Evolutionary conservation across 2,797 vertebrate species (phyloP), one percentile per base, ranked within the genome.

Genomic region (Cynopterus sphinx): DNA sequence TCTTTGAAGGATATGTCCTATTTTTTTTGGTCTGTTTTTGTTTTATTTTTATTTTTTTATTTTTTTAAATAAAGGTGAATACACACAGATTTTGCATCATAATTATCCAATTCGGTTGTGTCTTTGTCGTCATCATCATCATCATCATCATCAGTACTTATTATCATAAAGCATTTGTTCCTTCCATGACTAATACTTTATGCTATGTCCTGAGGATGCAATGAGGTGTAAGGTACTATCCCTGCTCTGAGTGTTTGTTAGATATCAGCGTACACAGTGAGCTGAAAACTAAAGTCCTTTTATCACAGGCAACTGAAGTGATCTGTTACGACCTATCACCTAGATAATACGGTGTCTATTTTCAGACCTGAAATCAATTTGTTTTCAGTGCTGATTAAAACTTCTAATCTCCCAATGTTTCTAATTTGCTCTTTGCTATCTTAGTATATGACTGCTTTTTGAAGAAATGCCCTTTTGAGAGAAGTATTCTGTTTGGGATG

Each of bases 311-410:
- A 70, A 43, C 12, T 68, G 61, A 70, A 46, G 33, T 57, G 15
- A 39, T 92, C 51, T 65, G 53, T n/a, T 93, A 61, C 51, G 8
- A 78, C 26, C 21, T 68, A 53, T 65, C 39, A 84, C 19, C 39
- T 36, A 92, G 39, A 57, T 63, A 86, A 79, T 43, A 70, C n/a
- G 8, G 71, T 77, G 22, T 79, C 59, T 59, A 10, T 91, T 90
- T 88, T 84, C 87, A 89, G 55, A 85, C 22, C 19, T 84, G 22
- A 82, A 86, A 75, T 83, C 53, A 91, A 28, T 31, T 89, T 46
- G 39, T 55, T 95, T 93, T 82, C 81, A 74, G 15, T 83, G 65
- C 65, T 71, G 28, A 67, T 74, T 36, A 89, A 91, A 84, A 74
- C 13, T 12, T 68, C 73, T 61, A 5, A 15, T 31, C 21, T n/a